These are phyloP conservation scores for Andrena chrysosceles DNA, from an alignment of 2,888 invertebrate genomes.

Conservation along the genomic window DNA sequence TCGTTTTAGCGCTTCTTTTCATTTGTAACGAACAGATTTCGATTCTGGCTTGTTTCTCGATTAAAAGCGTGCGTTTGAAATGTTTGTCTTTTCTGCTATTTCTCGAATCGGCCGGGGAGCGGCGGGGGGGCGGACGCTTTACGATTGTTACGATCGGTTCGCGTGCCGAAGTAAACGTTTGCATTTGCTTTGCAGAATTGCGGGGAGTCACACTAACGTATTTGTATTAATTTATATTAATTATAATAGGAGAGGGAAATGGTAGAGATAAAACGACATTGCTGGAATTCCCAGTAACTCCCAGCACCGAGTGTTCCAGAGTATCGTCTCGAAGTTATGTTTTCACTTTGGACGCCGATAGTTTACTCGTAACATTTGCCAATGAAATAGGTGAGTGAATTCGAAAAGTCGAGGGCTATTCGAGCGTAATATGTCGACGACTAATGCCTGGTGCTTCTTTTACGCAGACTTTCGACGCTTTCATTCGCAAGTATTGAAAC, in stretches of 20 bases:
- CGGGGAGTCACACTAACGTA: neutral
- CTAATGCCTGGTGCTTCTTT: conserved; percentile 5
- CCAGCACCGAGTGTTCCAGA: conserved; percentile 90
- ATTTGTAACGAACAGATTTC: neutral
- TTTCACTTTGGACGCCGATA: conserved; percentile 91
- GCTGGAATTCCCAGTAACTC: conserved; percentile 90
- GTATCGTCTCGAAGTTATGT: conserved; percentile 90
- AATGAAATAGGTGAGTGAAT: conserved; percentile 86
- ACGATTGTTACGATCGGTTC: too few relatives aligned
- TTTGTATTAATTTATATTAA: neutral
- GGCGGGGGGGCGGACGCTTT: too few relatives aligned
- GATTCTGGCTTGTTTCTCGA: neutral
- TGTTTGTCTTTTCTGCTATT: neutral
- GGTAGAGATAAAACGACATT: conserved; percentile 82
- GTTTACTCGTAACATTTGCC: conserved; percentile 89
- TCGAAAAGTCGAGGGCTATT: neutral
- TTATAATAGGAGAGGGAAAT: conserved; percentile 73
- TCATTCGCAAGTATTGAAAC: conserved; percentile 90
- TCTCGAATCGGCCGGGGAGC: neutral
- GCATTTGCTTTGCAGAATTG: too few relatives aligned
- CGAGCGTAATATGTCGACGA: neutral
- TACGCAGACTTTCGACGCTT: conserved; percentile 90
- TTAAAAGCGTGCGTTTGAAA: neutral
- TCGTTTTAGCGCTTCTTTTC: neutral
- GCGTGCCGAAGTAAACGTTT: too few relatives aligned